Evolutionary conservation across 1,140 invertebrate species (phyloP).

Genomic region (Teleogryllus occipitalis): DNA sequence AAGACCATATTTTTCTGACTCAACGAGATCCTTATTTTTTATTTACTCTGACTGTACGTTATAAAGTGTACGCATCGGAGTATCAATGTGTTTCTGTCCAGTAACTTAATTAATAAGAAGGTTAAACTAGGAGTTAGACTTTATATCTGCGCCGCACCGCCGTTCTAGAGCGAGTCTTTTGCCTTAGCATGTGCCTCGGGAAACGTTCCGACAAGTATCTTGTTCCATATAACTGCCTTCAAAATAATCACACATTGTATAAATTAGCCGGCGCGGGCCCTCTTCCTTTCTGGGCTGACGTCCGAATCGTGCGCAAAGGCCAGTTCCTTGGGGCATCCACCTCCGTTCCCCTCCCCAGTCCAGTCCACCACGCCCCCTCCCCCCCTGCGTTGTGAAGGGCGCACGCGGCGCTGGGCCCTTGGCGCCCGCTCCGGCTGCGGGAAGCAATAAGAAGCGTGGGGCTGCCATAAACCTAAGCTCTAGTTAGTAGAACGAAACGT

Average conservation of each 20-base stretch:
- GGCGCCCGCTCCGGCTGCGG: not conserved
- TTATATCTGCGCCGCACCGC: not conserved
- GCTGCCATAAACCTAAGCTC: not conserved
- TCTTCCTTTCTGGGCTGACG: not conserved
- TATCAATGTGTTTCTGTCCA: not conserved
- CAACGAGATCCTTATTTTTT: not conserved
- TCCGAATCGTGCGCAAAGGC: too few relatives aligned
- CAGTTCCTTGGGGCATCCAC: too few relatives aligned
- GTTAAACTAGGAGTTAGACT: not conserved
- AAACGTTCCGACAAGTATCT: not conserved
- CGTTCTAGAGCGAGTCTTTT: not conserved
- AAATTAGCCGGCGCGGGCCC: not conserved
- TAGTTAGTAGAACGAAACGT: not conserved
- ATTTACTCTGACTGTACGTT: not conserved
- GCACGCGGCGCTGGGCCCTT: too few relatives aligned
- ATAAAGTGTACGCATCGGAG: not conserved
- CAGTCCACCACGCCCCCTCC: too few relatives aligned
- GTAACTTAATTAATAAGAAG: not conserved
- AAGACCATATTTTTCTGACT: too few relatives aligned
- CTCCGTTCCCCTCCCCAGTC: too few relatives aligned
- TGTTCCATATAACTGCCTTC: not conserved
- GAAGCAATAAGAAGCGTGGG: not conserved
- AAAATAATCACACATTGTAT: constrained; percentile 1
- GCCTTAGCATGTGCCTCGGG: not conserved
- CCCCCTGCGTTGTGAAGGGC: too few relatives aligned